Percentiles rank a stretch among this genome's conserved stretches.
These are phyloP conservation scores for Encarsia formosa DNA, from an alignment of 2,888 invertebrate species.

Conservation along the genomic window DNA sequence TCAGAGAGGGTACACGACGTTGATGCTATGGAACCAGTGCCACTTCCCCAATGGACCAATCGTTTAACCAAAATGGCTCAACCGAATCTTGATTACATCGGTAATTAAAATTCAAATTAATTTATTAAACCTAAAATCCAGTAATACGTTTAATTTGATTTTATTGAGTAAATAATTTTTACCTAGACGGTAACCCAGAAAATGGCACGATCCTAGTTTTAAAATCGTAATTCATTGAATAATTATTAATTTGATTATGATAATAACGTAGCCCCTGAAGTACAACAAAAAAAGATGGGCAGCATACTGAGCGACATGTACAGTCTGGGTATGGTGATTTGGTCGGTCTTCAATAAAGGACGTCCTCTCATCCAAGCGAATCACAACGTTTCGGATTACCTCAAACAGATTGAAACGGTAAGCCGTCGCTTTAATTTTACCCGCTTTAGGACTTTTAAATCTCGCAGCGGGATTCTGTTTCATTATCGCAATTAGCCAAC, in stretches of 20 bases:
- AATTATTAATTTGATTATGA: too few species aligned
- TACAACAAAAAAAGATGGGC: slow-evolving; percentile 76
- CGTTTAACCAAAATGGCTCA: slow-evolving; percentile 88
- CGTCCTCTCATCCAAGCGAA: slow-evolving; percentile 84
- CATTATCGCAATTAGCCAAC: too few species aligned
- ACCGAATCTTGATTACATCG: slow-evolving; percentile 88
- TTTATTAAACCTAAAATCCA: too few species aligned
- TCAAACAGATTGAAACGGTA: slow-evolving; percentile 88
- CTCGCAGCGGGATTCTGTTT: too few species aligned
- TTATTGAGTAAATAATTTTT: too few species aligned
- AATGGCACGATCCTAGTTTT: too few species aligned
- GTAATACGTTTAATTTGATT: too few species aligned
- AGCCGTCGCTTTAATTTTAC: too few species aligned
- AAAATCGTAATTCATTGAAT: too few species aligned
- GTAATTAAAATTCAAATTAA: too few species aligned
- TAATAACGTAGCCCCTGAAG: slow-evolving; percentile 95
- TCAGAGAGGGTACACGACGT: slow-evolving; percentile 25
- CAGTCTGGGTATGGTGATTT: slow-evolving; percentile 90
- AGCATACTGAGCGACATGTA: slow-evolving; percentile 94
- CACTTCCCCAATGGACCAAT: slow-evolving; percentile 68
- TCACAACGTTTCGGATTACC: slow-evolving; percentile 82
- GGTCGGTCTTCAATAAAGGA: slow-evolving; percentile 88
- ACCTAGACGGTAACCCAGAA: too few species aligned
- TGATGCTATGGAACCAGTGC: slow-evolving; percentile 27
- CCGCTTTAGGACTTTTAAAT: too few species aligned